Evolutionary conservation across 2,888 invertebrate species (phyloP).

Genomic region (Aquatica leii): DNA sequence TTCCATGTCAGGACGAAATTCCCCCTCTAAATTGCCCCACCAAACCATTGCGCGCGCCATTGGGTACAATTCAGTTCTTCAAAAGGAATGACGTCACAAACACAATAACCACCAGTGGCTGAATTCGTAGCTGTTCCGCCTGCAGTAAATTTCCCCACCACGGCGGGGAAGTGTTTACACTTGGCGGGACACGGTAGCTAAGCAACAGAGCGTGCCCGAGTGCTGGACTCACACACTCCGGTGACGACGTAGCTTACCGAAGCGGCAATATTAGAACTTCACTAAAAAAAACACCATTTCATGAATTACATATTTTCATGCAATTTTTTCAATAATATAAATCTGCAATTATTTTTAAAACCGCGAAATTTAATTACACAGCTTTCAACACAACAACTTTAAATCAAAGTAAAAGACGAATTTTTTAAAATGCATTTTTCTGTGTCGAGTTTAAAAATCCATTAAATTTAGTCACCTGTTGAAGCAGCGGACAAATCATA

Average conservation of each 20-base stretch:
- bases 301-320: constrained; percentile 14
- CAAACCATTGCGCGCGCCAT: constrained; percentile 58
- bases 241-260: constrained; percentile 39
- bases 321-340: background rate
- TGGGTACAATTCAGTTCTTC: constrained; percentile 56
- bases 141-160: constrained; percentile 50
- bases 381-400: no score
- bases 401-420: no score
- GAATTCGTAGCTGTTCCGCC: constrained; percentile 49
- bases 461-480: constrained; percentile 53
- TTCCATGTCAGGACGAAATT: constrained; percentile 56
- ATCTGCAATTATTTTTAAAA: no score
- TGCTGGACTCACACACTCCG: constrained; percentile 38
- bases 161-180: constrained; percentile 61
- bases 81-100: constrained; percentile 55
- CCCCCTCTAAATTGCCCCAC: constrained; percentile 52
- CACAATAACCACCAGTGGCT: constrained; percentile 50
- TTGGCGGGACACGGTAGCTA: constrained; percentile 61
- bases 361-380: no score
- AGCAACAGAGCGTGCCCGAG: constrained; percentile 59
- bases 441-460: constrained; percentile 10
- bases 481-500: constrained; percentile 55
- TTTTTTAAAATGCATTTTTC: no score
- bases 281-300: constrained; percentile 13
- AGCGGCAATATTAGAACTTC: constrained; percentile 27